phyloP scores from a whole-genome alignment of 1,140 invertebrate species.

The Goniozus legneri region DNA sequence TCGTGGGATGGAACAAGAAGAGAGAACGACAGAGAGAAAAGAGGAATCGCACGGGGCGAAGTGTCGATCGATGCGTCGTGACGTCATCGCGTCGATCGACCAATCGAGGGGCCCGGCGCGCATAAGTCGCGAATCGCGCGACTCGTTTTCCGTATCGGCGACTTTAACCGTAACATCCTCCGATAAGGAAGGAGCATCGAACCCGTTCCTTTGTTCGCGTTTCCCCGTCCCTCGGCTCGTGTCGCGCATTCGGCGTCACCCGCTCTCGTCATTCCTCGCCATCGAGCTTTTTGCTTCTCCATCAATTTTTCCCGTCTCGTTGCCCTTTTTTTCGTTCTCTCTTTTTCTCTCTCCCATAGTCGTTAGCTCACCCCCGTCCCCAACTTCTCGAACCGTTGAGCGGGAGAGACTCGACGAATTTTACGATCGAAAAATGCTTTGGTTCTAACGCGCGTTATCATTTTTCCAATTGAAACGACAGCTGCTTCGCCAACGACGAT shows the following conservation, averaged over 20 bases:
- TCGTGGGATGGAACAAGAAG: not conserved
- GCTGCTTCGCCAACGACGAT: too few species aligned
- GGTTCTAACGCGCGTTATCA: too few species aligned
- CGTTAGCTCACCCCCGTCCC: not conserved
- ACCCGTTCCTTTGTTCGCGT: constrained; percentile 29
- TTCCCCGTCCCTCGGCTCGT: not conserved
- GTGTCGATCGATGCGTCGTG: constrained; percentile 7
- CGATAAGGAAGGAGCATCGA: constrained; percentile 42
- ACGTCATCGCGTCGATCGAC: too few species aligned
- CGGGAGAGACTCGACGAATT: too few species aligned
- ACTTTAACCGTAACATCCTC: constrained; percentile 18
- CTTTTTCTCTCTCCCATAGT: not conserved
- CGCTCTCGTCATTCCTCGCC: too few species aligned
- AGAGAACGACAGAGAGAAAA: not conserved
- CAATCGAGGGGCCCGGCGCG: too few species aligned
- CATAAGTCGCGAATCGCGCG: too few species aligned
- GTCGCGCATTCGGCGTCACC: too few species aligned
- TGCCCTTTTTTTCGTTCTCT: not conserved
- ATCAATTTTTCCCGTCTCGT: not conserved
- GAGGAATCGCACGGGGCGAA: not conserved
- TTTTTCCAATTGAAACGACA: too few species aligned
- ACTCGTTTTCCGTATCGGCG: too few species aligned
- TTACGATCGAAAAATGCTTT: too few species aligned
- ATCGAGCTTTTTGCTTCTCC: not conserved
- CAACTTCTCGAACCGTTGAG: too few species aligned